Evolutionary conservation across 2,797 vertebrate genomes (phyloP).

Genomic region (Anguilla megastoma): DNA sequence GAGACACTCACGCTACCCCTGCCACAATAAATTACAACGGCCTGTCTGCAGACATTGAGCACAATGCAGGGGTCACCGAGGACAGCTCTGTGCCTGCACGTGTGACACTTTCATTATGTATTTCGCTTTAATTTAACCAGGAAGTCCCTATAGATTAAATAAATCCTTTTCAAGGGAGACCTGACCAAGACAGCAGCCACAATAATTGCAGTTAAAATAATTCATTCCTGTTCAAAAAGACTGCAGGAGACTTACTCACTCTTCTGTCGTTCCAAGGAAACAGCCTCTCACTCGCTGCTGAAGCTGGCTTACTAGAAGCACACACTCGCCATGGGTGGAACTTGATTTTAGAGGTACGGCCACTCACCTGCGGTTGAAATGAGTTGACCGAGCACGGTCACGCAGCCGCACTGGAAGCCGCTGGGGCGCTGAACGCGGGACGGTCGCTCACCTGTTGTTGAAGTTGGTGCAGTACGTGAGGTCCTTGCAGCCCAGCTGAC

Average conservation of each 20-base stretch:
- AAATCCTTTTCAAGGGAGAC: neutral
- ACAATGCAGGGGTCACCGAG: slow-evolving; percentile 9
- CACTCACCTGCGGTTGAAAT: neutral
- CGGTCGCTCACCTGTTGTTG: slow-evolving; percentile 88
- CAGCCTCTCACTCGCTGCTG: neutral
- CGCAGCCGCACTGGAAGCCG: slow-evolving; percentile 17
- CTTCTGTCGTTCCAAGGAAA: neutral
- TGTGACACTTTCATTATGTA: neutral
- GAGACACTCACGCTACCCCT: slow-evolving; percentile 12
- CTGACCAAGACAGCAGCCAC: neutral
- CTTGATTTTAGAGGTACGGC: neutral
- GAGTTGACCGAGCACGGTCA: neutral
- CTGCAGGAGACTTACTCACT: neutral
- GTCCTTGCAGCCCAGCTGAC: slow-evolving; percentile 95
- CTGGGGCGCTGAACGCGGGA: neutral
- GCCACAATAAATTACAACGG: slow-evolving; percentile 37
- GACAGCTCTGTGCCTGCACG: neutral
- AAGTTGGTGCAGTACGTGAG: slow-evolving; percentile 98
- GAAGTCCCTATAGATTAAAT: neutral
- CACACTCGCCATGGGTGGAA: neutral
- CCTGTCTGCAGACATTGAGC: neutral
- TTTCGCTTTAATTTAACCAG: neutral
- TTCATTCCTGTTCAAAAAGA: neutral
- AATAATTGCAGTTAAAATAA: neutral
- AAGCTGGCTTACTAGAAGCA: neutral